These are phyloP conservation scores for Ciona savignyi DNA, from an alignment of 23 tunicate genomes.

Conservation along the genomic window DNA sequence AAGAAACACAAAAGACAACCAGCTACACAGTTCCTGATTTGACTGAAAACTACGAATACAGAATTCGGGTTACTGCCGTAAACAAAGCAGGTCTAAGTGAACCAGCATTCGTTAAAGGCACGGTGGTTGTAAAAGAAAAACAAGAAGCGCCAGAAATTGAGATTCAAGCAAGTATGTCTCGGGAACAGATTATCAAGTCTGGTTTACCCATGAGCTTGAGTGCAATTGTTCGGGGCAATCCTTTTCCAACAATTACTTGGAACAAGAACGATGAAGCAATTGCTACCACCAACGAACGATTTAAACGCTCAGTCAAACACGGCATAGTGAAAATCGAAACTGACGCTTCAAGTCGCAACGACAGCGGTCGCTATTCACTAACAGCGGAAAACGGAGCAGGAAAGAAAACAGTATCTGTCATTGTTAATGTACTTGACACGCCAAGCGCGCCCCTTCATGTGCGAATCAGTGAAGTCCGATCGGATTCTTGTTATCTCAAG, in stretches of 20 bases:
- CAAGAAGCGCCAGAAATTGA: constrained; percentile 52
- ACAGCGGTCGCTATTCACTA: constrained; percentile 58
- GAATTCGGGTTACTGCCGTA: constrained; percentile 73
- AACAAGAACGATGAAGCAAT: constrained; percentile 40
- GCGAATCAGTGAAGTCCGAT: constrained; percentile 57
- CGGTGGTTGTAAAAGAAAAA: constrained; percentile 50
- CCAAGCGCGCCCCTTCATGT: constrained; percentile 60
- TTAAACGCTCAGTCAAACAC: constrained; percentile 24
- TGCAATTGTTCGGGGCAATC: constrained; percentile 55
- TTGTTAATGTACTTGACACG: constrained; percentile 38
- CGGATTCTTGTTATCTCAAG: constrained; percentile 73
- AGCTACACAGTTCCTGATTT: constrained; percentile 50
- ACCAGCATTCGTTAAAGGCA: constrained; percentile 45
- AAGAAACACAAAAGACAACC: constrained; percentile 59
- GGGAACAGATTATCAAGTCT: constrained; percentile 31
- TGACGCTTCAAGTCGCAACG: constrained; percentile 31
- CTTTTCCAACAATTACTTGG: constrained; percentile 63
- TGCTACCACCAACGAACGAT: constrained; percentile 18
- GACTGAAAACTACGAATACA: constrained; percentile 37
- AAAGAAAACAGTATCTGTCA: constrained; percentile 29
- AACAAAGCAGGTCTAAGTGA: constrained; percentile 74
- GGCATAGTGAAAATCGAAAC: constrained; percentile 17
- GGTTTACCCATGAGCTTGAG: constrained; percentile 50
- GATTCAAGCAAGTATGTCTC: constrained; percentile 46
- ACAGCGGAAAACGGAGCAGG: constrained; percentile 53